phyloP scores from a whole-genome alignment of 2,113 vertebrate genomes.

The Gopherus evgoodei region DNA sequence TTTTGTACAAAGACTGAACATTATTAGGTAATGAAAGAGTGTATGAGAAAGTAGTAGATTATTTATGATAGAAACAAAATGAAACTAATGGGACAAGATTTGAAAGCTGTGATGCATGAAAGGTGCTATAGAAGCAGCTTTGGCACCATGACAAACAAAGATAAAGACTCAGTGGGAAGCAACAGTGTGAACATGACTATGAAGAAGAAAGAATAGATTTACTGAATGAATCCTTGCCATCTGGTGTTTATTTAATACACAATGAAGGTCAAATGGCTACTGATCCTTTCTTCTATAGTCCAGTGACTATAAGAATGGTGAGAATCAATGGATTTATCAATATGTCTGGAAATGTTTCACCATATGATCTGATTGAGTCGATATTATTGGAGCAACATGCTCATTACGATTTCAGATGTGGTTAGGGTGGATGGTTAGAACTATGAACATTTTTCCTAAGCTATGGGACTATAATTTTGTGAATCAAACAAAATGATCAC shows the following conservation, averaged over 20 bases:
- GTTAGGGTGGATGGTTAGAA: constrained; percentile 24
- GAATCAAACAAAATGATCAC: neutral
- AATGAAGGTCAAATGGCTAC: constrained; percentile 92
- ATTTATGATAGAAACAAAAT: constrained; percentile 88
- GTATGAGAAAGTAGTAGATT: constrained; percentile 86
- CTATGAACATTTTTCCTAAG: neutral
- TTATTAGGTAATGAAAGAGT: constrained; percentile 86
- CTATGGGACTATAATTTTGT: neutral
- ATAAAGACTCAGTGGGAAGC: constrained; percentile 90
- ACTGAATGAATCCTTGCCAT: constrained; percentile 90
- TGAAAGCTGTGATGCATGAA: constrained; percentile 89
- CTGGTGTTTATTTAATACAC: constrained; percentile 95
- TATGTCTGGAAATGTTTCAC: constrained; percentile 85
- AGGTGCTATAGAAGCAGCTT: constrained; percentile 83
- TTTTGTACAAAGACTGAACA: constrained; percentile 77
- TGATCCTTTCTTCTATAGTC: constrained; percentile 86
- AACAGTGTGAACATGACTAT: constrained; percentile 87
- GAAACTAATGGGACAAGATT: constrained; percentile 89
- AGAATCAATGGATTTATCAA: constrained; percentile 89
- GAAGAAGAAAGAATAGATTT: constrained; percentile 88
- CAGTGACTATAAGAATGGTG: constrained; percentile 84
- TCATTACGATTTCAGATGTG: constrained; percentile 74
- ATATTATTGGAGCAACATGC: constrained; percentile 80
- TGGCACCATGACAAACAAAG: constrained; percentile 86
- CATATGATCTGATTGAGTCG: constrained; percentile 84